phyloP scores from a whole-genome alignment of 2,888 invertebrate species.

The Pachycephus smyrnensis region DNA sequence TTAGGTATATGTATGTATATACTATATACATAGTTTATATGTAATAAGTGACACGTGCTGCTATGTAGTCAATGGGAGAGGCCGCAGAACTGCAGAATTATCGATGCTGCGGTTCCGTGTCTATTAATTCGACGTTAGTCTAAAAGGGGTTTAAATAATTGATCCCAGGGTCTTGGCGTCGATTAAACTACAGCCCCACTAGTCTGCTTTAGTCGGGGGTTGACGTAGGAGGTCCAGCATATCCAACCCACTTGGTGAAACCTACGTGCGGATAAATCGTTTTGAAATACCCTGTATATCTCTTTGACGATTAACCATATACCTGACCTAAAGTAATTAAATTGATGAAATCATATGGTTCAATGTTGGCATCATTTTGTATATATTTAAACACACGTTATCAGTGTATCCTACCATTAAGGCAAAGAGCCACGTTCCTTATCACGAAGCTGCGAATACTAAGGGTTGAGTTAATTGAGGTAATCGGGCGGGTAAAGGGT shows the following conservation, averaged over 20 bases:
- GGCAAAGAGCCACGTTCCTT: too few species aligned
- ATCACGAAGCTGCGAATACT: too few species aligned
- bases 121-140: conserved; percentile 59
- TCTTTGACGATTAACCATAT: neutral
- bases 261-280: neutral
- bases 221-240: neutral
- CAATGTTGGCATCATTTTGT: neutral
- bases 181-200: neutral
- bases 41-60: neutral
- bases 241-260: too few species aligned
- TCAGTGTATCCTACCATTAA: too few species aligned
- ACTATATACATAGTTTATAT: neutral
- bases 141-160: conserved; percentile 57
- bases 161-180: conserved; percentile 45
- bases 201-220: neutral
- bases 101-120: conserved; percentile 52
- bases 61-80: conserved; percentile 33
- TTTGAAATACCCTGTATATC: neutral
- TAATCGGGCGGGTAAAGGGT: too few species aligned
- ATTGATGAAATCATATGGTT: neutral
- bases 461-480: too few species aligned
- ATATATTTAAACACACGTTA: too few species aligned
- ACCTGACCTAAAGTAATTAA: neutral
- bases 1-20: neutral
- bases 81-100: conserved; percentile 53